These are phyloP conservation scores for Drosophila virilis DNA, from an alignment of 1,140 invertebrate species.

Conservation along the genomic window DNA sequence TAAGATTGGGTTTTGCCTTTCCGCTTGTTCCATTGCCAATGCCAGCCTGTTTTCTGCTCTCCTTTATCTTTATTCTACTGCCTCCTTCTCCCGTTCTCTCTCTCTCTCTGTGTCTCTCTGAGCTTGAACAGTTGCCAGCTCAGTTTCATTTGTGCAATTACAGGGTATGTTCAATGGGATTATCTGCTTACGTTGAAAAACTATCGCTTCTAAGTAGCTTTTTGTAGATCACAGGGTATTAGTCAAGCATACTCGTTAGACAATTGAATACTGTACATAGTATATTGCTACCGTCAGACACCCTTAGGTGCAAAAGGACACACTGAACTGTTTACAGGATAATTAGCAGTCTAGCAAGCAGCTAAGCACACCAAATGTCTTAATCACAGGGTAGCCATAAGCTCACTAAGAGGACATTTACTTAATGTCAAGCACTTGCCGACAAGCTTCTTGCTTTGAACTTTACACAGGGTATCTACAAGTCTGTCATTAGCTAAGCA, in stretches of 20 bases:
- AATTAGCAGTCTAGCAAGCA: too few species aligned
- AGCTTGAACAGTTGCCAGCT: slow-evolving; percentile 48
- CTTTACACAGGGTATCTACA: not conserved
- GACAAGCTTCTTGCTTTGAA: not conserved
- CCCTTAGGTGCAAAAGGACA: too few species aligned
- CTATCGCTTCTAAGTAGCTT: too few species aligned
- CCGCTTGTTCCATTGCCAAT: slow-evolving; percentile 1
- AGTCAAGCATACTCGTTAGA: too few species aligned
- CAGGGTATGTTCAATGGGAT: slow-evolving; percentile 2
- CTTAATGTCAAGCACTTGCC: too few species aligned
- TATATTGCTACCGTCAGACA: too few species aligned
- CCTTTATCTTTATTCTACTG: not conserved
- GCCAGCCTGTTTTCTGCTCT: not conserved
- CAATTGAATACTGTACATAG: too few species aligned
- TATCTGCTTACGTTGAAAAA: too few species aligned
- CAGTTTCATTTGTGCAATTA: slow-evolving; percentile 56
- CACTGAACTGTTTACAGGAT: not conserved
- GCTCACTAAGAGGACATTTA: too few species aligned
- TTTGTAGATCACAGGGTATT: too few species aligned
- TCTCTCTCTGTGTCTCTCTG: not conserved
- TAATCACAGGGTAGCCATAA: not conserved
- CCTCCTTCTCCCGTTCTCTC: not conserved
- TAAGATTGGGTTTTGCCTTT: slow-evolving; percentile 26
- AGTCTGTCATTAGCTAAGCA: not conserved
- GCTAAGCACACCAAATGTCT: too few species aligned